Evolutionary conservation across 2,888 invertebrate genomes (phyloP), one percentile per base, ranked within the genome.

Genomic region (Drosophila testacea): DNA sequence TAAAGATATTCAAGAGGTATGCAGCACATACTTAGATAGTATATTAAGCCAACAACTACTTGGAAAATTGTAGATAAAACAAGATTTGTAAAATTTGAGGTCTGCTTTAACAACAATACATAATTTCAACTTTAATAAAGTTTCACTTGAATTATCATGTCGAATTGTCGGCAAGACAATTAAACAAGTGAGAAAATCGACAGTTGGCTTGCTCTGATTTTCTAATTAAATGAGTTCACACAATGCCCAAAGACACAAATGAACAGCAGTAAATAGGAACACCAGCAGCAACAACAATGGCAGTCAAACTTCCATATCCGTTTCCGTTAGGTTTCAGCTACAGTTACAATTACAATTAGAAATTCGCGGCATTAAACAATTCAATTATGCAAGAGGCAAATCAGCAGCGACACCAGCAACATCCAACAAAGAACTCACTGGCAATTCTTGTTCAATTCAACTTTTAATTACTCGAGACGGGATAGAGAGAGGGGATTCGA

Each of bases 301-400:
- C 44, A 56, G 61, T 54, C 64, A 64, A 72, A 69, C 77, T 83
- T 81, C 54, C 81, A 81, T 82, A 81, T 82, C 89, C 89, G 85
- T 71, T 88, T 88, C 87, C 89, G 76, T 69, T 48, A 39, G 63
- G 69, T 66, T 76, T 76, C 76, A 48, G 52, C 36, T 22, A 16
- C 57, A 63, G 41, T 13, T 44, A 39, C 81, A 74, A 63, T 70
- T 69, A 82, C 87, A 85, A 75, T 87, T 82, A 73, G 83, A 71
- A 77, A 80, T 80, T 73, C 75, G 62, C 77, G 62, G 85, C 81
- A 81, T 80, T 78, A 82, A 87, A 82, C 85, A 86, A 85, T 81
- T 88, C 78, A 88, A 88, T 89, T 89, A 89, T 78, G 77, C 81
- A 79, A 69, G 77, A 69, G 63, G 64, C 74, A 72, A 73, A 71